Evolutionary conservation across 2,888 invertebrate species (phyloP).

Genomic region (Pseudoips prasinana): DNA sequence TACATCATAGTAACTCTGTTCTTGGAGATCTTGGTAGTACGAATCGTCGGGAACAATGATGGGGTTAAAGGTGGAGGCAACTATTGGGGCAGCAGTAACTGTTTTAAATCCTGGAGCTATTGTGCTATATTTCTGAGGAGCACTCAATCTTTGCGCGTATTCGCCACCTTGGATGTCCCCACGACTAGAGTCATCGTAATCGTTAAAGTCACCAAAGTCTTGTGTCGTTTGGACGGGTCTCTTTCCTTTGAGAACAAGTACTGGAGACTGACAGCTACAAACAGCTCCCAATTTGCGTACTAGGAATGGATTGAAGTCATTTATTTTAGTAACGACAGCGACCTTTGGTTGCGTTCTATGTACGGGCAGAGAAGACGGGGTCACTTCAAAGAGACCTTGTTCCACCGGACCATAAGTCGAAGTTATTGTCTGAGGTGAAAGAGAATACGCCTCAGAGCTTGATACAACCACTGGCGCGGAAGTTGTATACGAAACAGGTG

Average conservation of each 20-base stretch:
- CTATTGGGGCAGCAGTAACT: constrained; percentile 48
- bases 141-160: constrained; percentile 51
- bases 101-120: constrained; percentile 17
- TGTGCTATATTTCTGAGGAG: constrained; percentile 25
- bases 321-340: constrained; percentile 85
- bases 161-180: constrained; percentile 52
- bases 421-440: constrained; percentile 42
- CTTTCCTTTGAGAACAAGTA: constrained; percentile 73
- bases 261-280: constrained; percentile 85
- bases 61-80: constrained; percentile 68
- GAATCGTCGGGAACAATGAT: constrained; percentile 77
- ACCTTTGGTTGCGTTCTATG: constrained; percentile 73
- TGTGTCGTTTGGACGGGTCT: constrained; percentile 56
- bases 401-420: constrained; percentile 59
- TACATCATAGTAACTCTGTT: constrained; percentile 49
- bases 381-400: constrained; percentile 67
- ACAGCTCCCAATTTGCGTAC: constrained; percentile 88
- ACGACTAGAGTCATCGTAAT: constrained; percentile 50
- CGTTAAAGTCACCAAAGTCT: constrained; percentile 54
- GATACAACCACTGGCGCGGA: constrained; percentile 49
- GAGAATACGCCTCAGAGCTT: constrained; percentile 46
- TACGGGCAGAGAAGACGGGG: constrained; percentile 47
- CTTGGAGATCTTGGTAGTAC: constrained; percentile 70
- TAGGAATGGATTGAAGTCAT: constrained; percentile 87
- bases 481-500: constrained; percentile 60